Evolutionary conservation across 2,888 invertebrate genomes (phyloP).

Genomic region (Heteropelma amictum): DNA sequence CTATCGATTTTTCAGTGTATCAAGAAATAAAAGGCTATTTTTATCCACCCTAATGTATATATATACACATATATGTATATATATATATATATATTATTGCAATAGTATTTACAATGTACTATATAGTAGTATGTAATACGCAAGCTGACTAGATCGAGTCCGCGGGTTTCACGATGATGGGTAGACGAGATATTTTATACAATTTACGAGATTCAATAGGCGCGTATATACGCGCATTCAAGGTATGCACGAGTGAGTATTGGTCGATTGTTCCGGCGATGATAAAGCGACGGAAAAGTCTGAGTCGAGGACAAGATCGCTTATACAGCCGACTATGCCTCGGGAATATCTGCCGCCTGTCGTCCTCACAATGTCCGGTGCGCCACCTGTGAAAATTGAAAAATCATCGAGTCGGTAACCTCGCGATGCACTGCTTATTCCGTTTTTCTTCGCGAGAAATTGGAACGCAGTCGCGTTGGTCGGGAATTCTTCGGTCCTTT

Average conservation of each 20-base stretch:
- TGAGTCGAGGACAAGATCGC: conserved; percentile 88
- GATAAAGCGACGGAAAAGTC: conserved; percentile 88
- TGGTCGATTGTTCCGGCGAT: conserved; percentile 82
- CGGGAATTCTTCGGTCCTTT: too few relatives aligned
- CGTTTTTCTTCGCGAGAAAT: too few relatives aligned
- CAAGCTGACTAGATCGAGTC: conserved; percentile 43
- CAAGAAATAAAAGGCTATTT: too few relatives aligned
- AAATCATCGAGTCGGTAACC: neutral
- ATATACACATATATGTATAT: neutral
- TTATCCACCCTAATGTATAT: too few relatives aligned
- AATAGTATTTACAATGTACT: conserved; percentile 34
- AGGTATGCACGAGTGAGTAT: conserved; percentile 79
- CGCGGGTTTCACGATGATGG: conserved; percentile 1
- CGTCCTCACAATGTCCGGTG: conserved; percentile 86
- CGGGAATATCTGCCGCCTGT: conserved; percentile 85
- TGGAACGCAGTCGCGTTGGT: too few relatives aligned
- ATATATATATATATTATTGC: conserved; percentile 16
- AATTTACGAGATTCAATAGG: neutral
- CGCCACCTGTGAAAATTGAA: conserved; percentile 82
- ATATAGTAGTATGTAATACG: neutral
- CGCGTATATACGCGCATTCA: conserved; percentile 62
- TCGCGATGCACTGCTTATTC: too few relatives aligned
- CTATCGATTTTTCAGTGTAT: too few relatives aligned
- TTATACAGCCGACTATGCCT: conserved; percentile 90
- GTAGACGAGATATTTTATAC: conserved; percentile 14